Evolutionary conservation across 2,888 invertebrate species (phyloP).

Genomic region (Sthenelais limicola): DNA sequence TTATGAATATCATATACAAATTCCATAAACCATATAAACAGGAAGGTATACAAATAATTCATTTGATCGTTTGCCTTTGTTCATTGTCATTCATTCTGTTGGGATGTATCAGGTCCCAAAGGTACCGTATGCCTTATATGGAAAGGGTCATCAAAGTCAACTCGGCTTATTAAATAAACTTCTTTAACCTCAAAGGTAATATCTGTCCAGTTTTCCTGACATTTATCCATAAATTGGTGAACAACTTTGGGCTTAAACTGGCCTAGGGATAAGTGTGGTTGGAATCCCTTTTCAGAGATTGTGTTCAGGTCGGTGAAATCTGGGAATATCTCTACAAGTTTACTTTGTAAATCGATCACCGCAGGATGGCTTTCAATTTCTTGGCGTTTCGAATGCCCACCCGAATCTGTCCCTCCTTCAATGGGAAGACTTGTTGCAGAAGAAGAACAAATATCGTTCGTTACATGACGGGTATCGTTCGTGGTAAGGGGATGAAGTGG

Average conservation of each 20-base stretch:
- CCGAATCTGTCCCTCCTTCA: no score
- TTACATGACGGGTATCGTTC: no score
- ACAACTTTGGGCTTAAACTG: conserved; percentile 7
- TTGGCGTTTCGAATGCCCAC: no score
- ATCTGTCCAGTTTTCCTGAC: conserved; percentile 27
- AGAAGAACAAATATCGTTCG: no score
- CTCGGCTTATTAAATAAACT: conserved; percentile 39
- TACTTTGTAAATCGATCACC: conserved; percentile 24
- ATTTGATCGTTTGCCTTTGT: no score
- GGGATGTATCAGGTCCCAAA: neutral
- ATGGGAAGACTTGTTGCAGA: no score
- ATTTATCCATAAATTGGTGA: neutral
- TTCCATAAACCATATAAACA: no score
- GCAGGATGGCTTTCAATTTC: neutral
- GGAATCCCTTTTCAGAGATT: conserved; percentile 16
- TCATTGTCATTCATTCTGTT: no score
- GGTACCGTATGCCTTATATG: conserved; percentile 24
- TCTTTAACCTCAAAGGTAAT: conserved; percentile 40
- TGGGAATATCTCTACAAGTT: conserved; percentile 26
- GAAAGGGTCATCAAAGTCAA: conserved; percentile 32
- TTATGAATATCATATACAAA: no score
- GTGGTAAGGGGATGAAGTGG: no score
- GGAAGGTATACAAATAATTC: no score
- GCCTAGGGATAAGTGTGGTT: conserved; percentile 45
- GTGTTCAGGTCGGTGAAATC: neutral